These are phyloP conservation scores for Toxotes jaculatrix DNA, from an alignment of 2,113 vertebrate genomes.

Conservation along the genomic window DNA sequence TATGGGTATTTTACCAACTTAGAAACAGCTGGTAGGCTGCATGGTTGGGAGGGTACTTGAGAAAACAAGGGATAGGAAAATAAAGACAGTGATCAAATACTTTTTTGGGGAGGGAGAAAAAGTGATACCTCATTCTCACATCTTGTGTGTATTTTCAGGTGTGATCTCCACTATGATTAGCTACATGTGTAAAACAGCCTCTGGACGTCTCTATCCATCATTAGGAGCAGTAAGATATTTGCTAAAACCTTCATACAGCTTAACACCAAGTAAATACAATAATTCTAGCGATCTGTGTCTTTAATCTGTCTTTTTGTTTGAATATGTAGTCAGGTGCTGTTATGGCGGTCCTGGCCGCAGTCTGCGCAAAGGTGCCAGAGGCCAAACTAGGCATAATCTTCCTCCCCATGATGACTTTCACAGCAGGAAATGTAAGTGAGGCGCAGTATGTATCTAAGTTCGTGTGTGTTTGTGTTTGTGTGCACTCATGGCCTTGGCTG, in stretches of 20 bases:
- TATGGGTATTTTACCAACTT: too few species aligned
- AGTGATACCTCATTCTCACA: background rate
- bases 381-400: constrained; percentile 94
- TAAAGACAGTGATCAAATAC: too few species aligned
- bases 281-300: background rate
- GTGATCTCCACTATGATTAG: constrained; percentile 94
- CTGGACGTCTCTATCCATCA: constrained; percentile 91
- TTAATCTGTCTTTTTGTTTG: constrained; percentile 28
- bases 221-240: constrained; percentile 91
- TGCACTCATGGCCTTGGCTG: background rate
- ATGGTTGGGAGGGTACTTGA: too few species aligned
- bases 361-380: constrained; percentile 93
- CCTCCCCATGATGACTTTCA: constrained; percentile 94
- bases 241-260: background rate
- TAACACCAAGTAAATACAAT: background rate
- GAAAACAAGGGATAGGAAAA: too few species aligned
- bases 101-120: background rate
- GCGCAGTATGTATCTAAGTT: background rate
- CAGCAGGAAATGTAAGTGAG: constrained; percentile 91
- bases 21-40: too few species aligned
- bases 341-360: constrained; percentile 92
- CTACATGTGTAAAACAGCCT: constrained; percentile 90
- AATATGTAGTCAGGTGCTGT: constrained; percentile 92
- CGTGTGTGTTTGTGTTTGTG: background rate
- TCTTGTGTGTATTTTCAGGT: constrained; percentile 78